A percentile compares a stretch with the other conserved stretches of the same genome.
Evolutionary conservation across 2,113 vertebrate species (phyloP).

Genomic region (Anoplopoma fimbria): DNA sequence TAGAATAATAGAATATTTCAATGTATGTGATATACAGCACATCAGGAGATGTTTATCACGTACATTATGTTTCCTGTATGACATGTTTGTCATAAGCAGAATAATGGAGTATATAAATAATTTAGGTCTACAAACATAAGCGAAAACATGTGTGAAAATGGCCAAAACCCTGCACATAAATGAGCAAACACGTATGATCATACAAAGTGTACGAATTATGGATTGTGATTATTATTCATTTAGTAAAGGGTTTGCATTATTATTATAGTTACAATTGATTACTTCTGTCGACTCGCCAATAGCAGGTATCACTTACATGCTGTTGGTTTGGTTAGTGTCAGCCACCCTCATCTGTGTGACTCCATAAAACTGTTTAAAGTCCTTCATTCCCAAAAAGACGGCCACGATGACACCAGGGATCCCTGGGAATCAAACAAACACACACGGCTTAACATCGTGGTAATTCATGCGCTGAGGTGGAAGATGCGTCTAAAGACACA

Average conservation of each 20-base stretch:
- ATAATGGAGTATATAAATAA: neutral
- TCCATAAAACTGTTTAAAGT: constrained; percentile 69
- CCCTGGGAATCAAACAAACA: constrained; percentile 53
- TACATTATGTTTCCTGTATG: neutral
- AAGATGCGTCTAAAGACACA: neutral
- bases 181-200: neutral
- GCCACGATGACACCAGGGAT: constrained; percentile 72
- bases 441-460: neutral
- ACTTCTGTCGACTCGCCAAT: neutral
- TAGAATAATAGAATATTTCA: neutral
- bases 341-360: constrained; percentile 8
- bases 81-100: neutral
- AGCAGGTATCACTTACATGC: constrained; percentile 60
- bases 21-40: neutral
- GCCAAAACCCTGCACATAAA: neutral
- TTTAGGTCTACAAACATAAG: neutral
- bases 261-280: neutral
- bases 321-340: constrained; percentile 38
- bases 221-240: neutral
- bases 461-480: neutral
- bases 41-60: neutral
- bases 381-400: constrained; percentile 42
- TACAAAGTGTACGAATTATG: neutral
- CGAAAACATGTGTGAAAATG: neutral
- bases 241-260: neutral